These are phyloP conservation scores for Bolborhynchus lineola DNA, from an alignment of 2,113 vertebrate genomes.

Conservation along the genomic window DNA sequence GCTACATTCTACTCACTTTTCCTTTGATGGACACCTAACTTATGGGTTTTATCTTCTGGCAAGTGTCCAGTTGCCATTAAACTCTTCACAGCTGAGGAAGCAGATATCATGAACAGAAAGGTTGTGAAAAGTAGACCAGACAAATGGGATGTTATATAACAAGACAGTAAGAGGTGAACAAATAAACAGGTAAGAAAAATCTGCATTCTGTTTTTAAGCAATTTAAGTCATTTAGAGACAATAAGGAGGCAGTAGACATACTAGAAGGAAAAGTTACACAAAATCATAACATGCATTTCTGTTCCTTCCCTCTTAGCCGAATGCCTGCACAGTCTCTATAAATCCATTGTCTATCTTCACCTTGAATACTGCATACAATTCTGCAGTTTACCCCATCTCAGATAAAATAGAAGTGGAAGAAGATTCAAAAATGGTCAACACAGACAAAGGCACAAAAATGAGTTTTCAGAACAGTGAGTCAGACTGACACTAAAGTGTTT, in stretches of 20 bases:
- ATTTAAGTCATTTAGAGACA: not conserved
- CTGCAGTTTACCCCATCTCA: not conserved
- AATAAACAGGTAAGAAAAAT: not conserved
- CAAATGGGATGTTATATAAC: not conserved
- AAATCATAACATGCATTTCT: not conserved
- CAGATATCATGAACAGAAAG: not conserved
- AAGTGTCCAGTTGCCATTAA: not conserved
- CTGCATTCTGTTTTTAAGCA: not conserved
- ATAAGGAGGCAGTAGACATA: not conserved
- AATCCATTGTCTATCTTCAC: not conserved
- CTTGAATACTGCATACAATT: not conserved
- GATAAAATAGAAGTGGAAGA: not conserved
- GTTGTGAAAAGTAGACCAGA: not conserved
- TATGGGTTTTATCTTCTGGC: not conserved
- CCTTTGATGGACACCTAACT: not conserved
- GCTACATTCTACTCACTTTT: not conserved
- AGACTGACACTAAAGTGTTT: not conserved
- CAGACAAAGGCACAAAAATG: not conserved
- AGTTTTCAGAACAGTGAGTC: not conserved
- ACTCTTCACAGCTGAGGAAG: not conserved
- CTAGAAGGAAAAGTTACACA: not conserved
- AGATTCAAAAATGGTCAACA: not conserved
- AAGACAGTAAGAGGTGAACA: not conserved
- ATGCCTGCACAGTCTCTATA: not conserved
- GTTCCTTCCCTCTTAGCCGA: not conserved